Evolutionary conservation across 2,888 invertebrate species (phyloP).

Genomic region (Terebella lapidaria): DNA sequence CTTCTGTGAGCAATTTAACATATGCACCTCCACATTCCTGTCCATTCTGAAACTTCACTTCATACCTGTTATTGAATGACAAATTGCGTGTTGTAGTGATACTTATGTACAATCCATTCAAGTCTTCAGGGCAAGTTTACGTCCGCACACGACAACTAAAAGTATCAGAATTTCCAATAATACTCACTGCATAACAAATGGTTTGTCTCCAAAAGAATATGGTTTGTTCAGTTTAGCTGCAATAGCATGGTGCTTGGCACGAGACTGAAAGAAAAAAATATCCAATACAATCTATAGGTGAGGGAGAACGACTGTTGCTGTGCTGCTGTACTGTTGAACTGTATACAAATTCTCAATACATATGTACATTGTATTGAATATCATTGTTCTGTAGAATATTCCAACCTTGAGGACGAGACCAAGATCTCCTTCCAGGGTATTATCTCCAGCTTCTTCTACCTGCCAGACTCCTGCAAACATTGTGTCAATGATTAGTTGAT

Average conservation of each 20-base stretch:
- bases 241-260: conserved; percentile 95
- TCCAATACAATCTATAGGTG: not conserved
- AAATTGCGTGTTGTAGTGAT: no score
- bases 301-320: no score
- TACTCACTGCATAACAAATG: conserved; percentile 81
- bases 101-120: no score
- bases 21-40: conserved; percentile 99
- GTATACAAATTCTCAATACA: no score
- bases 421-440: conserved; percentile 75
- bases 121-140: no score
- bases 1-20: conserved; percentile 80
- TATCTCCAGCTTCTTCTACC: conserved; percentile 71
- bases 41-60: conserved; percentile 77
- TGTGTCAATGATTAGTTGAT: not conserved
- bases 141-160: no score
- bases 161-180: not conserved
- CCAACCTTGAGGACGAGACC: conserved; percentile 77
- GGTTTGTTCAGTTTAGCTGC: conserved; percentile 71
- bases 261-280: conserved; percentile 59
- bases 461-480: conserved; percentile 60
- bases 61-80: conserved; percentile 50
- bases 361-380: no score
- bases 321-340: no score
- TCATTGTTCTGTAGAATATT: no score
- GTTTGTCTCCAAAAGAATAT: conserved; percentile 77